Evolutionary conservation across 2,113 vertebrate species (phyloP), one percentile per base, ranked within the genome.

Genomic region (Oenanthe melanoleuca): DNA sequence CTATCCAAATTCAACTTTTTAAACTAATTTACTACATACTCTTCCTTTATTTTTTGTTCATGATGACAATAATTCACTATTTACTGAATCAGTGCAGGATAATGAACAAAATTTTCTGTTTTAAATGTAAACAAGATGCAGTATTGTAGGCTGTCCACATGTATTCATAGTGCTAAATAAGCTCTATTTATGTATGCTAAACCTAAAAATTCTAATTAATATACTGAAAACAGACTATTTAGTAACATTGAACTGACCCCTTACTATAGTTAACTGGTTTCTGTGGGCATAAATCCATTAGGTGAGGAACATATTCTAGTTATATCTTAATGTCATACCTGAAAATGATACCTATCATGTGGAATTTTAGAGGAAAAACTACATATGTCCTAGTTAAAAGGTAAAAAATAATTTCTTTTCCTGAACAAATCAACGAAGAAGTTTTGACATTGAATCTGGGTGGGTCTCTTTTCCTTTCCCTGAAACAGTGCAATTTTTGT

Each of bases 331-430:
- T 59, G 11, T 80, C 78, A 80, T 64, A 33, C 73, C 60, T 95
- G 66, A 67, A 97, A 96, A 86, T 87, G 80, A 75, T 52, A 7
- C 16, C 33, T 16, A 75, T 47, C 11, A 25, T 56, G 24, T 91
- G 84, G 55, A 92, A 94, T 92, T 87, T 87, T 85, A 85, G 90
- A 70, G 72, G 42, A 94, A 95, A 96, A 95, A 88, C 28, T 78
- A 91, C 13, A 26, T 31, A n/a, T 24, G 50, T 77, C 77, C 45
- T 61, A 75, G 60, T 80, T 75, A 84, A 52, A 86, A 71, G 57
- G 57, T 49, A n/a, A 85, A 92, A 95, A 87, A 60, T 20, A 29
- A 14, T 74, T 78, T 84, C 8, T 25, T 96, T 95, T 93, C 71
- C 66, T 71, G 50, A 89, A 72, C 13, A 85, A 87, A 78, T 38